These are phyloP conservation scores for Bubo blakistoni DNA, from an alignment of 2,113 vertebrate genomes.

Conservation along the genomic window DNA sequence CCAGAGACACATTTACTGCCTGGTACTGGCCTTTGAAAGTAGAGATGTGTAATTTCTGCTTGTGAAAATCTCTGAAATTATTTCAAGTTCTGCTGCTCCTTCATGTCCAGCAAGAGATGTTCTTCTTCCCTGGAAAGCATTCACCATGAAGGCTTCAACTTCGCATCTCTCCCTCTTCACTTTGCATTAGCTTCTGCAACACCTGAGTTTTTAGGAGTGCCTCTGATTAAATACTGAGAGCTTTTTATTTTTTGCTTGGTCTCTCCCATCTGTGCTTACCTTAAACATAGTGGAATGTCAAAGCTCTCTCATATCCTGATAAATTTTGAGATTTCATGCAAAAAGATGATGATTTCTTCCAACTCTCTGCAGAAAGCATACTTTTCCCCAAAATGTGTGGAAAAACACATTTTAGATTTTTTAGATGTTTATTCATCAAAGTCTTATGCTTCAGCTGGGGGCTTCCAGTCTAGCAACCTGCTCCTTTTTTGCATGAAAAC, in stretches of 20 bases:
- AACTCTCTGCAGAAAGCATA: neutral
- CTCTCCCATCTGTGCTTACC: neutral
- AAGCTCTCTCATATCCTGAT: neutral
- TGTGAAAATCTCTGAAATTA: neutral
- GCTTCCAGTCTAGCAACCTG: neutral
- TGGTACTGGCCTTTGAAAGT: neutral
- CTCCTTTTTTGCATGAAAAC: neutral
- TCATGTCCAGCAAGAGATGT: neutral
- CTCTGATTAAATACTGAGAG: neutral
- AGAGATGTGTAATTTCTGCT: neutral
- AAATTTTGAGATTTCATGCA: neutral
- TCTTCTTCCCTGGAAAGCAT: neutral
- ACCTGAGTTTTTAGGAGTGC: neutral
- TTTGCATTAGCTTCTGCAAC: neutral
- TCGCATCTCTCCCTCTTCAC: neutral
- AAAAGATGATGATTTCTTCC: neutral
- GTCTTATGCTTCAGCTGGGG: neutral
- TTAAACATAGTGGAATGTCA: neutral
- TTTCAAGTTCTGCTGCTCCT: neutral
- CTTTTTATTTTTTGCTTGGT: neutral
- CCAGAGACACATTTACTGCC: neutral
- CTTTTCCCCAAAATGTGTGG: neutral
- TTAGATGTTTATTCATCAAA: neutral
- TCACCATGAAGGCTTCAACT: neutral
- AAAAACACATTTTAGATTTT: neutral